Evolutionary conservation across 2,797 vertebrate species (phyloP).

Genomic region (Argentina silus): DNA sequence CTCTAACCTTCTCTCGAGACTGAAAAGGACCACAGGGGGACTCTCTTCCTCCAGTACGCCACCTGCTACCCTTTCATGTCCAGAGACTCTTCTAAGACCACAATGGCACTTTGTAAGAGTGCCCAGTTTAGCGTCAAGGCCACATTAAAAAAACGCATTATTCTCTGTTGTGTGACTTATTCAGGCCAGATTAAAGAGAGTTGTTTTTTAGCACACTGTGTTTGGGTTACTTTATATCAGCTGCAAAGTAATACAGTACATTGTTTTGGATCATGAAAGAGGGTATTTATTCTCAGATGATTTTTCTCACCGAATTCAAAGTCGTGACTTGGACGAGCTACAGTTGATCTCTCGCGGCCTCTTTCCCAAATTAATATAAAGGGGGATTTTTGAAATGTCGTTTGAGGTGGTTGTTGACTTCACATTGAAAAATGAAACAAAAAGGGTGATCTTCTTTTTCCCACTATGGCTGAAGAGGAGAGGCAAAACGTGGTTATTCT

Average conservation of each 20-base stretch:
- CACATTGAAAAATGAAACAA: constrained; percentile 13
- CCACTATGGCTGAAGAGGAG: background rate
- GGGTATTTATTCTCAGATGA: constrained; percentile 3
- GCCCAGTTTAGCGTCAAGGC: constrained; percentile 55
- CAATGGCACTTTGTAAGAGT: constrained; percentile 62
- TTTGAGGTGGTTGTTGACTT: constrained; percentile 11
- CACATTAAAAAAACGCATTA: constrained; percentile 15
- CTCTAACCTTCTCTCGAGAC: constrained; percentile 50
- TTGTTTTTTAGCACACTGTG: constrained; percentile 25
- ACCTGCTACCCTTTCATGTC: constrained; percentile 73
- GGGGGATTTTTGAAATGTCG: constrained; percentile 7
- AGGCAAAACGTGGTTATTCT: constrained; percentile 14
- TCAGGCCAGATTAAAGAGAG: constrained; percentile 19
- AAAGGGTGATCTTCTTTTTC: constrained; percentile 23
- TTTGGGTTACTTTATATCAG: constrained; percentile 32
- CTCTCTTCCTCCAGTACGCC: constrained; percentile 66
- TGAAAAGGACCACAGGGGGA: constrained; percentile 73
- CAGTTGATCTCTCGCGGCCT: constrained; percentile 18
- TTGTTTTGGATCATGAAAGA: constrained; percentile 22
- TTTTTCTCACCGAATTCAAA: background rate
- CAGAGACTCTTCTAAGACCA: constrained; percentile 61
- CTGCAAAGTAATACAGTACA: constrained; percentile 37
- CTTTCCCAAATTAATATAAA: constrained; percentile 24
- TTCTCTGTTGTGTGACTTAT: background rate
- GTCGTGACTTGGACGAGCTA: background rate